phyloP scores from a whole-genome alignment of 2,113 vertebrate species.

The Mola mola region DNA sequence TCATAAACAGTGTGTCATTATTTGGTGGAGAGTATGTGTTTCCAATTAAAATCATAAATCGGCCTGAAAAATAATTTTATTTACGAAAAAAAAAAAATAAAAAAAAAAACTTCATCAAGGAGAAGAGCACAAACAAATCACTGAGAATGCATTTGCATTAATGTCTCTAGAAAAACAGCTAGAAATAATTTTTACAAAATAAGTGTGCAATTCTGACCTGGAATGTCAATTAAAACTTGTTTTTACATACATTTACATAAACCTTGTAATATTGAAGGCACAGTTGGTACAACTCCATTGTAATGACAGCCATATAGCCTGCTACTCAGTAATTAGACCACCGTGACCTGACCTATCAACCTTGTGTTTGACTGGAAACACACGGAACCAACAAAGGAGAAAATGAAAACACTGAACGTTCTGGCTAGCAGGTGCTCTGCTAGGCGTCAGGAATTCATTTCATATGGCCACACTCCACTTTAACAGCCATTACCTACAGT shows the following conservation, averaged over 20 bases:
- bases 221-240: constrained; percentile 81
- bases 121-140: constrained; percentile 86
- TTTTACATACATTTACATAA: constrained; percentile 85
- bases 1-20: constrained; percentile 70
- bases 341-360: too few species aligned
- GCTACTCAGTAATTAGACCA: too few species aligned
- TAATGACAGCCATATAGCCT: too few species aligned
- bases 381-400: too few species aligned
- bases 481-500: too few species aligned
- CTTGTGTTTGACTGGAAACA: too few species aligned
- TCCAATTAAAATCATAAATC: neutral
- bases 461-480: too few species aligned
- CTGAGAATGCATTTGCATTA: constrained; percentile 74
- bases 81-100: constrained; percentile 68
- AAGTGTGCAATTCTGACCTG: constrained; percentile 82
- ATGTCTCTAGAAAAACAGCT: constrained; percentile 81
- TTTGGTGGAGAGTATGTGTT: constrained; percentile 6
- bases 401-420: too few species aligned
- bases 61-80: constrained; percentile 44
- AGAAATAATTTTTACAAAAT: constrained; percentile 75
- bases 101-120: constrained; percentile 74
- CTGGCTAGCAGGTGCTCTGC: too few species aligned
- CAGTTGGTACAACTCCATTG: constrained; percentile 88
- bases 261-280: constrained; percentile 91
- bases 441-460: too few species aligned